Evolutionary conservation across 2,113 vertebrate genomes (phyloP).

Genomic region (Chaetura pelagica): DNA sequence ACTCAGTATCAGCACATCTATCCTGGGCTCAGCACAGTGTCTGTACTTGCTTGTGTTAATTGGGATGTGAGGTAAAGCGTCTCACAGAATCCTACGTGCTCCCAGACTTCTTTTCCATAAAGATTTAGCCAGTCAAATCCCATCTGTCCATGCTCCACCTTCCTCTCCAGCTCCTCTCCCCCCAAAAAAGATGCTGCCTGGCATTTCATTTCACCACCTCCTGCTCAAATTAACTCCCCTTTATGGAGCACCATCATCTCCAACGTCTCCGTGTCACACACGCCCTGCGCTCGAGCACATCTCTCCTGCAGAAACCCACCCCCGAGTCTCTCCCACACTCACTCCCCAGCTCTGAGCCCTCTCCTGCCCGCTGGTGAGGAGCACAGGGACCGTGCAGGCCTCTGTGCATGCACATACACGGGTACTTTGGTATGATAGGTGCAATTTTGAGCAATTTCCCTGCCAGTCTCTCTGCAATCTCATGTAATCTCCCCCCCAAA

Average conservation of each 20-base stretch:
- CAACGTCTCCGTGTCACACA: neutral
- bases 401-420: accelerated
- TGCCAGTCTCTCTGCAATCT: constrained; percentile 16
- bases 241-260: neutral
- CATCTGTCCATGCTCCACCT: neutral
- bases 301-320: neutral
- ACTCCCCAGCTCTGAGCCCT: neutral
- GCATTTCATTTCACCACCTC: neutral
- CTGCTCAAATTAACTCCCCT: neutral
- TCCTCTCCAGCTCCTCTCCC: neutral
- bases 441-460: constrained; percentile 50
- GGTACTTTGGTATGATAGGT: neutral
- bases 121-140: neutral
- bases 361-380: neutral
- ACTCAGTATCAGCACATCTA: constrained; percentile 63
- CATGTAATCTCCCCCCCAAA: neutral
- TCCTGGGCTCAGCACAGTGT: constrained; percentile 30
- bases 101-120: neutral
- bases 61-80: constrained; percentile 45
- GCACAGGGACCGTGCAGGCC: neutral
- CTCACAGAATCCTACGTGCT: neutral
- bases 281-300: neutral
- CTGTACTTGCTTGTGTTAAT: constrained; percentile 51
- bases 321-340: neutral
- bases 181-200: neutral